These are phyloP conservation scores for Lamprotornis superbus DNA, from an alignment of 2,113 vertebrate species.

Conservation along the genomic window DNA sequence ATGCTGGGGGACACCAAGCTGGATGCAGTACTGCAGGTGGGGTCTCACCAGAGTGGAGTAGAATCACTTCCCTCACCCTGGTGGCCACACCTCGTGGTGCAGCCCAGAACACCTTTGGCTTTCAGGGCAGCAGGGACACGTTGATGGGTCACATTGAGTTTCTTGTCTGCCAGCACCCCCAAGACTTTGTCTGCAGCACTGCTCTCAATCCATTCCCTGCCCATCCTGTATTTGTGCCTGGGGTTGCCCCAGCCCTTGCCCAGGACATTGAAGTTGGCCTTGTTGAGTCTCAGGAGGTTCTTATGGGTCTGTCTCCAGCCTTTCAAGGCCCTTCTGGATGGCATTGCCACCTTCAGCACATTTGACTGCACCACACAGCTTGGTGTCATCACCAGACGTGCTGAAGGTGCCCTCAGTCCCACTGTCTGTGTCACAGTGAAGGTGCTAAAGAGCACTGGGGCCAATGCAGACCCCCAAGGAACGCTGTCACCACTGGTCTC, in stretches of 20 bases:
- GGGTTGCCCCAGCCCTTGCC: neutral
- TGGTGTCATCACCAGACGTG: neutral
- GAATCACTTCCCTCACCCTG: neutral
- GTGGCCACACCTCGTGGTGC: neutral
- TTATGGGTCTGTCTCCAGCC: neutral
- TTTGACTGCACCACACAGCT: neutral
- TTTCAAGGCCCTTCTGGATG: neutral
- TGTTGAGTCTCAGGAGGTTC: neutral
- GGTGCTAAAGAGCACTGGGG: neutral
- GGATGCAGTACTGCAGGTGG: neutral
- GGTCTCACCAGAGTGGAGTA: neutral
- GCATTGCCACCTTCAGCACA: accelerated
- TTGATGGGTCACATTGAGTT: neutral
- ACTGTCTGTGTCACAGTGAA: accelerated
- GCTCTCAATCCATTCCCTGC: neutral
- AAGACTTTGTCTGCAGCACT: neutral
- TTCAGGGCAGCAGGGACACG: neutral
- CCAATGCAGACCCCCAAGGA: neutral
- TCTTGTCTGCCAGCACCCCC: neutral
- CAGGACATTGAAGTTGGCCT: neutral
- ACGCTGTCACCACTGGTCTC: neutral
- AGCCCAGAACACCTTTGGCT: neutral
- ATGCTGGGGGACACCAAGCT: accelerated
- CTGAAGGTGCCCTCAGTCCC: neutral
- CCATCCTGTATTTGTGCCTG: neutral